Evolutionary conservation across 2,888 invertebrate species (phyloP).

Genomic region (Lasioglossum leucozonium): DNA sequence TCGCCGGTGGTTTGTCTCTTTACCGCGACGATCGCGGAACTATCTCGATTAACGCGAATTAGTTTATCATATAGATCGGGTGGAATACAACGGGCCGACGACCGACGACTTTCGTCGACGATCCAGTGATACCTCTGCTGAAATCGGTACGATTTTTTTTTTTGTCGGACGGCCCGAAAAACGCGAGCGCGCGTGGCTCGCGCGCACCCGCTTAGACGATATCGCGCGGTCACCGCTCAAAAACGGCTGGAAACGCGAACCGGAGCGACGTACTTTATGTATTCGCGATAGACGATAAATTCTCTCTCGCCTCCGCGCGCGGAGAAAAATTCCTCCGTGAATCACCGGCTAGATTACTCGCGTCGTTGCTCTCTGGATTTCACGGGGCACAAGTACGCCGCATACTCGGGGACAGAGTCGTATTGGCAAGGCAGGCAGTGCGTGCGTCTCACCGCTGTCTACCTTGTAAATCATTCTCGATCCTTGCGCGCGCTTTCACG

Average conservation of each 20-base stretch:
- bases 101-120: slow-evolving; percentile 48
- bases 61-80: not conserved
- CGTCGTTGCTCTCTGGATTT: slow-evolving; percentile 67
- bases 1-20: slow-evolving; percentile 40
- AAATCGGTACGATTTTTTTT: not conserved
- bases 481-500: slow-evolving; percentile 38
- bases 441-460: slow-evolving; percentile 20
- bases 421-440: slow-evolving; percentile 36
- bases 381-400: slow-evolving; percentile 65
- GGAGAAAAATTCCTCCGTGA: slow-evolving; percentile 68
- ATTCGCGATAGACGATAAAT: slow-evolving; percentile 65
- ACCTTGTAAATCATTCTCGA: slow-evolving; percentile 63
- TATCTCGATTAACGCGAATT: slow-evolving; percentile 19
- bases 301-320: slow-evolving; percentile 34
- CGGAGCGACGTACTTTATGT: slow-evolving; percentile 47
- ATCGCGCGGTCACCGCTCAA: slow-evolving; percentile 37
- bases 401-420: slow-evolving; percentile 47
- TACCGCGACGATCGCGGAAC: slow-evolving; percentile 6
- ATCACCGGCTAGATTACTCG: slow-evolving; percentile 68
- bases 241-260: slow-evolving; percentile 37
- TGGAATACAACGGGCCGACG: no score
- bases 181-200: not conserved
- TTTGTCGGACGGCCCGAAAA: not conserved
- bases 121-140: slow-evolving; percentile 5
- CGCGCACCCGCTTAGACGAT: slow-evolving; percentile 31